These are phyloP conservation scores for Metaphire vulgaris DNA, from an alignment of 1,140 invertebrate species.

Conservation along the genomic window DNA sequence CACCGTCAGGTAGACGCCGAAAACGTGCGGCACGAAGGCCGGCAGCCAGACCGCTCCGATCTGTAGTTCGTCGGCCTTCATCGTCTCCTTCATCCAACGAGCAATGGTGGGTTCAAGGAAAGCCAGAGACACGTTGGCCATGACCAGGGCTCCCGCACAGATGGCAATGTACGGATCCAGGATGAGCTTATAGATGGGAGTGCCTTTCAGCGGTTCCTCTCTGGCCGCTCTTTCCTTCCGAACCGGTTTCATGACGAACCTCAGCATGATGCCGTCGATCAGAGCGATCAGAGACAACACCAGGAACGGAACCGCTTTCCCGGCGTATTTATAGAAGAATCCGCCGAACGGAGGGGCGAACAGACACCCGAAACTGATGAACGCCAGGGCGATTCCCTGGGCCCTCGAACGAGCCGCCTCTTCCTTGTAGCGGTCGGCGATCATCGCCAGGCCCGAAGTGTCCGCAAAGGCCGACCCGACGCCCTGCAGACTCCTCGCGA, in stretches of 20 bases:
- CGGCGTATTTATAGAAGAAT: constrained; percentile 91
- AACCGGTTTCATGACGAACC: constrained; percentile 79
- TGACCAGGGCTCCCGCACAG: constrained; percentile 92
- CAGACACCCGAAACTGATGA: constrained; percentile 98
- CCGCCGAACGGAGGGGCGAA: constrained; percentile 99
- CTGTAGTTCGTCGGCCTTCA: constrained; percentile 90
- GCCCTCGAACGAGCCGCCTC: constrained; percentile 90
- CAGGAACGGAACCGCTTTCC: constrained; percentile 95
- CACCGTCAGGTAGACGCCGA: constrained; percentile 92
- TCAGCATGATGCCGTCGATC: constrained; percentile 85
- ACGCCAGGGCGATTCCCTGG: constrained; percentile 92
- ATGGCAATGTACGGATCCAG: constrained; percentile 97
- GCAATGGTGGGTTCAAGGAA: constrained; percentile 98
- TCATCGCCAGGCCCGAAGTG: constrained; percentile 97
- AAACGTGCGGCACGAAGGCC: constrained; percentile 95
- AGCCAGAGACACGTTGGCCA: constrained; percentile 97
- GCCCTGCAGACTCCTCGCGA: constrained; percentile 93
- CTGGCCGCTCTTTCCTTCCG: constrained; percentile 35
- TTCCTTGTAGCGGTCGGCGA: constrained; percentile 96
- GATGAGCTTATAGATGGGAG: constrained; percentile 86
- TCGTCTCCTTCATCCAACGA: constrained; percentile 94
- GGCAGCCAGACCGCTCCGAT: constrained; percentile 99
- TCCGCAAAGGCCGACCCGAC: constrained; percentile 99
- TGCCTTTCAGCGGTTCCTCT: constrained; percentile 50
- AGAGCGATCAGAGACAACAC: constrained; percentile 90